Evolutionary conservation across 2,113 vertebrate species (phyloP).

Genomic region (Pyxicephalus adspersus): DNA sequence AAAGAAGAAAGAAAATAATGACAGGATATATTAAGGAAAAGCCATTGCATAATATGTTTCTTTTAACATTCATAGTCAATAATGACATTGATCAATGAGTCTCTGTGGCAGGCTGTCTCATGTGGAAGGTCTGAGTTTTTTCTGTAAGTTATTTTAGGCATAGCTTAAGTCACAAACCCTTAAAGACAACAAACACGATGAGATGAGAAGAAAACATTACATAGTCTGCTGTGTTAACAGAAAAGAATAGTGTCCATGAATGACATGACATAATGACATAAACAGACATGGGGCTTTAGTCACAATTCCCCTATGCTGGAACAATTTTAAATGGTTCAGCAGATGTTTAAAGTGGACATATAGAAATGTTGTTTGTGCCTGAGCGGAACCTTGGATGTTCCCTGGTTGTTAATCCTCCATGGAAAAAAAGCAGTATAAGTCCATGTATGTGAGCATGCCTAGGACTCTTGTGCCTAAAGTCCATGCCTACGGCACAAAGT

Average conservation of each 20-base stretch:
- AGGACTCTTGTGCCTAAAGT: too few relatives aligned
- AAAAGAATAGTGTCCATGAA: neutral
- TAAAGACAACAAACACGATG: constrained; percentile 31
- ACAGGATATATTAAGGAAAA: constrained; percentile 15
- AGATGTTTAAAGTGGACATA: too few relatives aligned
- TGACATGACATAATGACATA: too few relatives aligned
- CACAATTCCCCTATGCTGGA: too few relatives aligned
- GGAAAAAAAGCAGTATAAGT: too few relatives aligned
- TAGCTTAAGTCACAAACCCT: constrained; percentile 15
- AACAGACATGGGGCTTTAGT: too few relatives aligned
- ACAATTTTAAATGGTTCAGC: too few relatives aligned
- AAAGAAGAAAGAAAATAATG: neutral
- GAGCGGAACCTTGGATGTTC: too few relatives aligned
- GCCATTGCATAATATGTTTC: constrained; percentile 29
- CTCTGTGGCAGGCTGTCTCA: constrained; percentile 20
- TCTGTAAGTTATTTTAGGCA: constrained; percentile 28
- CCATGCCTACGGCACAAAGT: too few relatives aligned
- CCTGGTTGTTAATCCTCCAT: too few relatives aligned
- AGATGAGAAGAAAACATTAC: constrained; percentile 12
- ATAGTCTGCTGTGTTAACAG: constrained; percentile 3
- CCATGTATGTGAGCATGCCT: too few relatives aligned
- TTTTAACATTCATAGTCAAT: constrained; percentile 20
- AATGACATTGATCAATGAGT: constrained; percentile 32
- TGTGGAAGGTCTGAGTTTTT: constrained; percentile 21
- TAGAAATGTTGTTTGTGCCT: too few relatives aligned